A percentile compares a stretch with the other conserved stretches of the same genome.
Conservation (phyloP, 2,113 vertebrate species). For the Carassius auratus region DNA sequence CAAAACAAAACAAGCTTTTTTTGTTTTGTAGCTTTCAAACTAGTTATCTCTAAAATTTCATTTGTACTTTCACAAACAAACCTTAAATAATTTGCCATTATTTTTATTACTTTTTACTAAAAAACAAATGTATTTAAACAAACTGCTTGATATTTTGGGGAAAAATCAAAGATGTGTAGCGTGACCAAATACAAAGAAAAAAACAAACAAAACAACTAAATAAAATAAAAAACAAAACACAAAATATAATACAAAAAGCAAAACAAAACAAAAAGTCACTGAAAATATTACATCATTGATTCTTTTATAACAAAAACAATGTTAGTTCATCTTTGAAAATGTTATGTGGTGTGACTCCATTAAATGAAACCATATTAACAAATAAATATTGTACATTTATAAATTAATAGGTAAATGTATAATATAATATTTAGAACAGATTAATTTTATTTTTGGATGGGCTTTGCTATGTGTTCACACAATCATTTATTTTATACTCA, state of each 20-base stretch:
- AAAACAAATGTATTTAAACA: not conserved
- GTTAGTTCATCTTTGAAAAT: not conserved
- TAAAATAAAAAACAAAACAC: not conserved
- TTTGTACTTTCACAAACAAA: too few relatives aligned
- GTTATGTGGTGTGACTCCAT: not conserved
- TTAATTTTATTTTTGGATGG: not conserved
- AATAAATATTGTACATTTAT: not conserved
- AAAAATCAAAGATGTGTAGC: too few relatives aligned
- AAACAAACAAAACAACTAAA: not conserved
- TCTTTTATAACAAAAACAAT: not conserved
- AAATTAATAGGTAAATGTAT: not conserved
- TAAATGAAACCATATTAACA: not conserved
- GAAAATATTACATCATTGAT: not conserved
- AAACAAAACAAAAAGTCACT: not conserved
- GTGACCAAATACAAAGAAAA: not conserved
- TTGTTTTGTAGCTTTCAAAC: too few relatives aligned
- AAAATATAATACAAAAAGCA: not conserved
- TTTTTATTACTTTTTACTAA: too few relatives aligned
- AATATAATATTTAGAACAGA: not conserved
- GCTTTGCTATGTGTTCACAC: not conserved
- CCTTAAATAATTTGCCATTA: too few relatives aligned
- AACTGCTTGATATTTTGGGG: not conserved
- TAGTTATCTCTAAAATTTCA: too few relatives aligned
- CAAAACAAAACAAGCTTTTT: not conserved
- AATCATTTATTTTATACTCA: conserved; percentile 63